Evolutionary conservation across 2,113 vertebrate genomes (phyloP).

Genomic region (Anas platyrhynchos): DNA sequence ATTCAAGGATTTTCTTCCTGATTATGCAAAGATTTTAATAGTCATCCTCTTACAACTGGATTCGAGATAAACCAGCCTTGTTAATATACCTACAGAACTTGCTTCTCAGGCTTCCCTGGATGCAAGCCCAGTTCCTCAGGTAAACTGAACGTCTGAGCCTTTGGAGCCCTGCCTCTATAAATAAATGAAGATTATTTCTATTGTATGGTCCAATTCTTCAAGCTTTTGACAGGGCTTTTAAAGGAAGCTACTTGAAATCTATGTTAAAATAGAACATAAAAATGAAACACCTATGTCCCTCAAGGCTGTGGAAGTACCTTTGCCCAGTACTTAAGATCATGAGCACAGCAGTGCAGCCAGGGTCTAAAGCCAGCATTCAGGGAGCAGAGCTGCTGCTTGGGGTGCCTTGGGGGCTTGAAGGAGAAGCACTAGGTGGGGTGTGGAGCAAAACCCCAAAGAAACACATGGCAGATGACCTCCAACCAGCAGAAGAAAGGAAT

Average conservation of each 20-base stretch:
- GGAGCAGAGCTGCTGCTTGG: neutral
- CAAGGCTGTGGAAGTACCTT: neutral
- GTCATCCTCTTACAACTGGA: neutral
- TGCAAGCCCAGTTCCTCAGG: neutral
- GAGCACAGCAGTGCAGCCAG: neutral
- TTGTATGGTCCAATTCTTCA: constrained; percentile 1
- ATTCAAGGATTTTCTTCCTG: neutral
- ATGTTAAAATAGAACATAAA: neutral
- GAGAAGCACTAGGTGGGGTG: rapidly evolving
- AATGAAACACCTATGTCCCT: neutral
- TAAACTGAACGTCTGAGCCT: neutral
- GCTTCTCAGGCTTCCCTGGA: neutral
- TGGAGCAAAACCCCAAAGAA: neutral
- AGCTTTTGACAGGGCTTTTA: constrained; percentile 10
- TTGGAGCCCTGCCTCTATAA: neutral
- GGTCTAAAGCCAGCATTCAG: neutral
- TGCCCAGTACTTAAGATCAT: neutral
- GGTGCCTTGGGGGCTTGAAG: neutral
- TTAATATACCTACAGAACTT: neutral
- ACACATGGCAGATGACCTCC: neutral
- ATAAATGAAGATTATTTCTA: neutral
- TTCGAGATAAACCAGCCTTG: neutral
- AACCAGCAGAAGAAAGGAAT: neutral
- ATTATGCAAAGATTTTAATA: neutral
- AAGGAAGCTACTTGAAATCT: constrained; percentile 6